Percentiles rank a stretch among this genome's conserved stretches.
Evolutionary conservation across 2,113 vertebrate species (phyloP).

Genomic region (Crypturellus undulatus): DNA sequence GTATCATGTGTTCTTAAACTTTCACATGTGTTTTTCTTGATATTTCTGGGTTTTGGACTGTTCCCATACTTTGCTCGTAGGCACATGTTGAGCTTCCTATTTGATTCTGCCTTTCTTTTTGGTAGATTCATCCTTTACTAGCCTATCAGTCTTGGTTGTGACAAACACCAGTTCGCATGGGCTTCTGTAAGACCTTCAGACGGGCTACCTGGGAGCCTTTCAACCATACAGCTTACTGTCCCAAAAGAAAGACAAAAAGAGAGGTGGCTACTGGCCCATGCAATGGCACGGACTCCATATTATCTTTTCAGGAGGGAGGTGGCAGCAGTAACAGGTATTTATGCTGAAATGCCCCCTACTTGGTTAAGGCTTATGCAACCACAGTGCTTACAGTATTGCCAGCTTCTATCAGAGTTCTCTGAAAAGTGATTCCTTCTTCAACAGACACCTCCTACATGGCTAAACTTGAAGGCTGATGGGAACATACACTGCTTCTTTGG

Average conservation of each 20-base stretch:
- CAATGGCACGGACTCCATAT: accelerated
- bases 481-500: background rate
- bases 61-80: background rate
- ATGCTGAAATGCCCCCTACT: background rate
- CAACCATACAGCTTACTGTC: background rate
- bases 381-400: background rate
- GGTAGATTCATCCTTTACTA: background rate
- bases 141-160: background rate
- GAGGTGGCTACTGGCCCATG: background rate
- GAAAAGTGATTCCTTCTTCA: background rate
- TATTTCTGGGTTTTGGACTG: background rate
- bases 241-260: background rate
- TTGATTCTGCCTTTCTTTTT: background rate
- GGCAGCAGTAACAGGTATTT: background rate
- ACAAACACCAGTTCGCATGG: background rate
- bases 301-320: background rate
- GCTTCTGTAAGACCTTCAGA: background rate
- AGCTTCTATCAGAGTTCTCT: background rate
- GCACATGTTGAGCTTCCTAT: background rate
- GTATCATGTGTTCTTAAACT: background rate
- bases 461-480: background rate
- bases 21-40: background rate
- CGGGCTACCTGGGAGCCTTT: background rate
- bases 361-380: background rate
- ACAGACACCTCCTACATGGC: background rate